Conservation (phyloP, 2,797 vertebrate genomes). For the Morus bassanus region DNA sequence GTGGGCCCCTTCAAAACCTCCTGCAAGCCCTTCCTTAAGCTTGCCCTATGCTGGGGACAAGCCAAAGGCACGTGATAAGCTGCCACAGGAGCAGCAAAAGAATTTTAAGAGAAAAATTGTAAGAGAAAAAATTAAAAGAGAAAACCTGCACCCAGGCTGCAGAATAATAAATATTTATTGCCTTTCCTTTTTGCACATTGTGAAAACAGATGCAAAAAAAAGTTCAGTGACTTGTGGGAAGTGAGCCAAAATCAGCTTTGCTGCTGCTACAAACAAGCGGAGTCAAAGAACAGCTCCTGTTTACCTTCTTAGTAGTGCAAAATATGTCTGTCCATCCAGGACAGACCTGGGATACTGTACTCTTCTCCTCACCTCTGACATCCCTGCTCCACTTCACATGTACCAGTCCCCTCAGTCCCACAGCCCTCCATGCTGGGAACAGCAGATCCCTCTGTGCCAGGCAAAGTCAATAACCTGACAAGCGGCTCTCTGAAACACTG, state of each 20-base stretch:
- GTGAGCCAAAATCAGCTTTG: background rate
- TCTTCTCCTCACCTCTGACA: background rate
- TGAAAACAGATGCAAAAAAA: background rate
- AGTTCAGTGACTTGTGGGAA: background rate
- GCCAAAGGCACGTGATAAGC: background rate
- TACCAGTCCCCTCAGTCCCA: background rate
- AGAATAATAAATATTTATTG: conserved; percentile 39
- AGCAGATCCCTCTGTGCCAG: background rate
- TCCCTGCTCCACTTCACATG: background rate
- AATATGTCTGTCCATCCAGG: background rate
- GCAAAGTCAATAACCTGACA: background rate
- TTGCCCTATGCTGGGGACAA: background rate
- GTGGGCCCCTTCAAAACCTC: background rate
- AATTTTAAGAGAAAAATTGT: background rate
- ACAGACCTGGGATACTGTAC: background rate
- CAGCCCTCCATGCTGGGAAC: background rate
- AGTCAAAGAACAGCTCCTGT: background rate
- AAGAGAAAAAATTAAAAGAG: too few relatives aligned
- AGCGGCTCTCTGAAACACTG: background rate
- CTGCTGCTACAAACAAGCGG: background rate
- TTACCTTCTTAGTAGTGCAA: background rate
- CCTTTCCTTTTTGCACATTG: background rate
- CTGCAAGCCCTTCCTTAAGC: background rate
- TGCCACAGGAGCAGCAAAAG: background rate
- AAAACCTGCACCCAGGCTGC: background rate